Percentiles rank a stretch among this genome's conserved stretches.
Evolutionary conservation across 2,113 vertebrate genomes (phyloP).

Genomic region (Cardinalis cardinalis): DNA sequence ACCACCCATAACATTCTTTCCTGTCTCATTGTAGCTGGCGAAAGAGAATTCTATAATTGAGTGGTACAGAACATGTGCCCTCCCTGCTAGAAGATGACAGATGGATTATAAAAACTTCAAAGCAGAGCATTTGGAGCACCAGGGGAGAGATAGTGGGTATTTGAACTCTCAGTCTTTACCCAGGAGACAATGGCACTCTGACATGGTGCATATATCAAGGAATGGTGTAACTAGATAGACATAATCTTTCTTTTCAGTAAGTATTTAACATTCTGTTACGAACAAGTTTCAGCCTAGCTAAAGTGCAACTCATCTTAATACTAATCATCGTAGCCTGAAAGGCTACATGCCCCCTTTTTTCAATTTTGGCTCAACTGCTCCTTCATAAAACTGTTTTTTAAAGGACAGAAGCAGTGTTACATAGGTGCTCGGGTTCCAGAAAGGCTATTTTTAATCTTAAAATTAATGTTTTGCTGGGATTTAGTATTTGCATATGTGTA

Average conservation of each 20-base stretch:
- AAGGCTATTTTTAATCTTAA: conserved; percentile 17
- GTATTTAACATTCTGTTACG: conserved; percentile 95
- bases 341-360: conserved; percentile 59
- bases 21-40: conserved; percentile 90
- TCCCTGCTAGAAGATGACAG: conserved; percentile 98
- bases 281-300: conserved; percentile 86
- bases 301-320: conserved; percentile 77
- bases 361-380: conserved; percentile 66
- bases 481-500: not conserved
- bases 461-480: not conserved
- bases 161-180: conserved; percentile 98
- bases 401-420: conserved; percentile 47
- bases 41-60: conserved; percentile 96
- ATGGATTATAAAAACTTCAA: conserved; percentile 99
- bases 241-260: conserved; percentile 90
- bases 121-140: conserved; percentile 94
- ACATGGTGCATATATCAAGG: conserved; percentile 97
- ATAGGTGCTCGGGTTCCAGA: not conserved
- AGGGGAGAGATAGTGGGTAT: conserved; percentile 98
- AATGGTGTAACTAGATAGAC: conserved; percentile 94
- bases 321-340: conserved; percentile 67
- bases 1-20: conserved; percentile 89
- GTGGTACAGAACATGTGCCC: conserved; percentile 96
- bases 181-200: conserved; percentile 98
- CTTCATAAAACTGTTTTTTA: conserved; percentile 64